These are phyloP conservation scores for Numenius phaeopus DNA, from an alignment of 2,797 vertebrate species.

Conservation along the genomic window DNA sequence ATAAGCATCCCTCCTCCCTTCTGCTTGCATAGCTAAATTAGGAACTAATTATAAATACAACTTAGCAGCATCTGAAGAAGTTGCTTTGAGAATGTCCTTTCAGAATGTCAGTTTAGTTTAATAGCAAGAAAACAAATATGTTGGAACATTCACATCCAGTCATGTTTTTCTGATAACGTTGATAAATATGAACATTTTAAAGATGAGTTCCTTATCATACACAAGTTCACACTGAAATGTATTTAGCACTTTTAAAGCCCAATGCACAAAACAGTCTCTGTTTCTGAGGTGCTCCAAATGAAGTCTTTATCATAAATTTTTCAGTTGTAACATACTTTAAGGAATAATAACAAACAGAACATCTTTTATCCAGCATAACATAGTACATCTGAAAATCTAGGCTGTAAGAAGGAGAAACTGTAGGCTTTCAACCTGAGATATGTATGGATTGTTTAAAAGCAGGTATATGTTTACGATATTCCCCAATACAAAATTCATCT, in stretches of 20 bases:
- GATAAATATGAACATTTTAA: constrained; percentile 79
- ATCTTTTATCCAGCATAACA: neutral
- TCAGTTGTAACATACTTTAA: neutral
- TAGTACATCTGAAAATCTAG: neutral
- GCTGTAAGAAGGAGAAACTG: neutral
- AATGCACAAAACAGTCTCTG: neutral
- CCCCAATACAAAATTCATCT: neutral
- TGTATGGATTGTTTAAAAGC: neutral
- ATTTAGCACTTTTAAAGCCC: neutral
- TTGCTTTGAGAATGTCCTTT: constrained; percentile 74
- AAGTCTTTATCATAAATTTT: neutral
- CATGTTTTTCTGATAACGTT: constrained; percentile 74
- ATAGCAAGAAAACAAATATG: constrained; percentile 81
- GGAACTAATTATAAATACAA: constrained; percentile 80
- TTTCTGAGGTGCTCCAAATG: neutral
- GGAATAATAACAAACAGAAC: neutral
- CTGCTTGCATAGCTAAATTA: constrained; percentile 73
- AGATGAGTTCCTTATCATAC: constrained; percentile 59
- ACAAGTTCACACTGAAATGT: constrained; percentile 32
- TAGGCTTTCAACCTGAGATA: neutral
- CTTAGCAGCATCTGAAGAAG: constrained; percentile 72
- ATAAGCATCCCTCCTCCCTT: constrained; percentile 58
- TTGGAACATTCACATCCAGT: constrained; percentile 75
- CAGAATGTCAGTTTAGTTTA: constrained; percentile 78
- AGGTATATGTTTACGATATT: neutral